phyloP scores from a whole-genome alignment of 2,113 vertebrate genomes.

The Notothenia rossii region DNA sequence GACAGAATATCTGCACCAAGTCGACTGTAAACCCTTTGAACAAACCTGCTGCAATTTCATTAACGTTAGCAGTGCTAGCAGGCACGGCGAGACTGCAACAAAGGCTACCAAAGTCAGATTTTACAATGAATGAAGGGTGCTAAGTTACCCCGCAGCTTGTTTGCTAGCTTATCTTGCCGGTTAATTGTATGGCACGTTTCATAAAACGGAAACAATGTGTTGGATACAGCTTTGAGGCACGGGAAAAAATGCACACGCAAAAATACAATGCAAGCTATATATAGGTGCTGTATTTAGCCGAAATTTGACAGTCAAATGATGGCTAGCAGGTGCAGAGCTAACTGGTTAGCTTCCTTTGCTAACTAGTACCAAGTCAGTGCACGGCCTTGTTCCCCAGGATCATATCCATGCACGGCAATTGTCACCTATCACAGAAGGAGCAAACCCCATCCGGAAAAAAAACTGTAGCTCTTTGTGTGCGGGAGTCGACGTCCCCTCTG shows the following conservation, averaged over 20 bases:
- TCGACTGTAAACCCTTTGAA: constrained; percentile 11
- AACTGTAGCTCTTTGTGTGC: constrained; percentile 64
- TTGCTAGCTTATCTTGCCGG: constrained; percentile 72
- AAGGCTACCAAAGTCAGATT: constrained; percentile 65
- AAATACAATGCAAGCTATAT: constrained; percentile 19
- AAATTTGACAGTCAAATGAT: constrained; percentile 33
- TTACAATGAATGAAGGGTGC: constrained; percentile 70
- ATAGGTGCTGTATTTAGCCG: constrained; percentile 4
- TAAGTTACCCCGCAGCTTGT: constrained; percentile 31
- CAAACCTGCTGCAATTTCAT: constrained; percentile 47
- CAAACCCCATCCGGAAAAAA: constrained; percentile 67
- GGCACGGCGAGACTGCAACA: constrained; percentile 41
- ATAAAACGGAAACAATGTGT: constrained; percentile 68
- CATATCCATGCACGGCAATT: constrained; percentile 77
- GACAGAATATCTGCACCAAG: neutral
- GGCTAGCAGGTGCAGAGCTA: constrained; percentile 77
- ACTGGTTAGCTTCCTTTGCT: constrained; percentile 71
- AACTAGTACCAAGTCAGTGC: constrained; percentile 77
- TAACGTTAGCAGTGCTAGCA: neutral
- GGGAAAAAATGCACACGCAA: neutral
- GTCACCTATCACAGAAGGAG: constrained; percentile 71
- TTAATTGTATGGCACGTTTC: constrained; percentile 69
- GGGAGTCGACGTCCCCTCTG: constrained; percentile 64
- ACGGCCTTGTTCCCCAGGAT: constrained; percentile 79
- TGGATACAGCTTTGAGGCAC: constrained; percentile 37